Conservation (phyloP, 2,797 vertebrate species). For the Xerus rutilus region DNA sequence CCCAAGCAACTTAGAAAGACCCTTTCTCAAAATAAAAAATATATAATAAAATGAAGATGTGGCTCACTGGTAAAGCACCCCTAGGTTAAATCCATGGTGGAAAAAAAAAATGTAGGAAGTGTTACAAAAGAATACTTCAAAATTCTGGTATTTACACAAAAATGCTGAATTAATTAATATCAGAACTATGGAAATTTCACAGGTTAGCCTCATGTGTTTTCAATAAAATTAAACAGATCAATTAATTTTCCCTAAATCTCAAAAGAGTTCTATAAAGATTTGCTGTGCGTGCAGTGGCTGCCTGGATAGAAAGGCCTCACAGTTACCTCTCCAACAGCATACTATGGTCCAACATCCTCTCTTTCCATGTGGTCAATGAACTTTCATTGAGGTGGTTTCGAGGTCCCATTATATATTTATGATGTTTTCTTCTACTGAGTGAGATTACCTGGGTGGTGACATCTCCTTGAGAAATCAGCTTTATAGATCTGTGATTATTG, state of each 20-base stretch:
- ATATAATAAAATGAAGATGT: too few relatives aligned
- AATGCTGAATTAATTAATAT: not conserved
- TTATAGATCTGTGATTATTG: conserved; percentile 26
- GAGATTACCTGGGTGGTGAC: not conserved
- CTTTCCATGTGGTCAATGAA: not conserved
- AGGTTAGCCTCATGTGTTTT: not conserved
- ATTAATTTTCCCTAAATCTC: not conserved
- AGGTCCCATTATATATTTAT: not conserved
- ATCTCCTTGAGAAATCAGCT: not conserved
- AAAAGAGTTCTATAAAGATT: not conserved
- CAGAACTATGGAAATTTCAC: not conserved
- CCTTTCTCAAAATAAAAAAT: too few relatives aligned
- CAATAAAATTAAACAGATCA: not conserved
- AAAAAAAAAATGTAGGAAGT: accelerated
- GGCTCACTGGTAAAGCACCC: too few relatives aligned
- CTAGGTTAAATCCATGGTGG: too few relatives aligned
- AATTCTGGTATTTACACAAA: not conserved
- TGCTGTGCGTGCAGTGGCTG: not conserved
- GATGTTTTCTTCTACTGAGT: not conserved
- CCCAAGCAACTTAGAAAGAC: too few relatives aligned
- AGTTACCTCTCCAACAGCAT: not conserved
- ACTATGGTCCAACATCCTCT: too few relatives aligned
- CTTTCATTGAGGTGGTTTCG: not conserved
- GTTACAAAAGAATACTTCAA: not conserved
- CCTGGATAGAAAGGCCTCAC: not conserved